phyloP scores from a whole-genome alignment of 2,113 vertebrate species.

The Progne subis region DNA sequence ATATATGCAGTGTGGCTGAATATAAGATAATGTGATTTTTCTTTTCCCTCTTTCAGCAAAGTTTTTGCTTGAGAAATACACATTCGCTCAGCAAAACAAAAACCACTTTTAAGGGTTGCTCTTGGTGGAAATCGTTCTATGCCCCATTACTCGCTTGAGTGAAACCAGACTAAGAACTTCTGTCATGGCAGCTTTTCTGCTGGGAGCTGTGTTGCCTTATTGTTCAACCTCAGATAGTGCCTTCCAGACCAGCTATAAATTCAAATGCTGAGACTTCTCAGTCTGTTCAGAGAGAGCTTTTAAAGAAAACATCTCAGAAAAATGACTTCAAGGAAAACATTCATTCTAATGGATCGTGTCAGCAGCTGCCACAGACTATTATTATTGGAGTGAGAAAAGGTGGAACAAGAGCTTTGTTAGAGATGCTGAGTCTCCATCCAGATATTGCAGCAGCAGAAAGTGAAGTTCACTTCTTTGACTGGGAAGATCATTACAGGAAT shows the following conservation, averaged over 20 bases:
- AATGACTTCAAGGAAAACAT: background rate
- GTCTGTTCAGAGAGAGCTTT: constrained; percentile 53
- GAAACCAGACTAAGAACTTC: constrained; percentile 80
- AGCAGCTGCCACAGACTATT: constrained; percentile 87
- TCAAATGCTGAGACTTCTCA: background rate
- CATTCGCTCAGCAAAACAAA: constrained; percentile 14
- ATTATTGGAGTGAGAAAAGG: constrained; percentile 98
- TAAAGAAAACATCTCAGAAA: constrained; percentile 35
- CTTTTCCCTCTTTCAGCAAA: constrained; percentile 53
- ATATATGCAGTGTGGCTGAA: background rate
- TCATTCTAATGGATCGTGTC: constrained; percentile 80
- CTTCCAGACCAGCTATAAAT: constrained; percentile 72
- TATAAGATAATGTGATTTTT: constrained; percentile 22
- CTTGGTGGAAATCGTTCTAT: constrained; percentile 73
- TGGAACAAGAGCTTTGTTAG: constrained; percentile 91
- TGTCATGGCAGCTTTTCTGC: constrained; percentile 86
- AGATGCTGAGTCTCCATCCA: constrained; percentile 95
- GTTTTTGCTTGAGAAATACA: background rate
- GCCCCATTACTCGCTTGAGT: constrained; percentile 76
- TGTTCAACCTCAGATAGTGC: constrained; percentile 78
- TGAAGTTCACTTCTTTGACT: constrained; percentile 98
- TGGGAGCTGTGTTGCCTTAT: constrained; percentile 86
- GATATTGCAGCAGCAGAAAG: constrained; percentile 87
- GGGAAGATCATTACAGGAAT: constrained; percentile 90
- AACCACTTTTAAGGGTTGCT: constrained; percentile 55